Evolutionary conservation across 1,140 invertebrate genomes (phyloP), one percentile per base, ranked within the genome.

Genomic region (Papilio xuthus): DNA sequence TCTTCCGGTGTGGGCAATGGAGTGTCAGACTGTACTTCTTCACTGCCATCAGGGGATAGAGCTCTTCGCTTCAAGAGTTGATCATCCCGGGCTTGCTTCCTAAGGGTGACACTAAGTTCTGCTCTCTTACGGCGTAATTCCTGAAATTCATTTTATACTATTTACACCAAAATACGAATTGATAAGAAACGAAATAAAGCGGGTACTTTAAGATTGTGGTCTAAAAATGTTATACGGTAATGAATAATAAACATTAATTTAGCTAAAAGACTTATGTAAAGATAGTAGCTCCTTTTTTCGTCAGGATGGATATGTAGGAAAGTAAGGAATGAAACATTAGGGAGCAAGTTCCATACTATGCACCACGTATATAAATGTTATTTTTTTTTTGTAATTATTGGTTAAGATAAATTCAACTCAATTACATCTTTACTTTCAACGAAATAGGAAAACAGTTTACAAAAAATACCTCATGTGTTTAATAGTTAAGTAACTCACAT

Each of bases 11-110:
- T 86, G 28, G 85, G 84, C 1, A 86, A 12, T 67, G 93, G 92
- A 13, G 77, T 71, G 0, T 86, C 82, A 0, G 77, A 71, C 13
- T 77, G 80, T 3, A 89, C 47, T 4, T 93, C 93, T 92, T 94
- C 84, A 80, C 89, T 83, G 86, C 92, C 83, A 86, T 94, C 86
- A 0, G 92, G 70, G 85, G 91, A 92, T 94, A 99, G 96, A 87
- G 99, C 99, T 76, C 99, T 95, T 67, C 98, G 94, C 94, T 99
- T 99, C 1, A 97, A 95, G n/a, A 99, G 94, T 87, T 99, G 98
- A 86, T 99, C 98, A 94, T 99, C 98, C 88, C 99, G 98, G 63
- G 97, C 97, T 8, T 97, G 96, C 94, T 99, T 99, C 18, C 99
- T 95, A 9, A 99, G 94, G 84, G 99, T 97, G 13, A 99, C 96